Evolutionary conservation across 2,888 invertebrate species (phyloP).

Genomic region (Lepidonotus clava): DNA sequence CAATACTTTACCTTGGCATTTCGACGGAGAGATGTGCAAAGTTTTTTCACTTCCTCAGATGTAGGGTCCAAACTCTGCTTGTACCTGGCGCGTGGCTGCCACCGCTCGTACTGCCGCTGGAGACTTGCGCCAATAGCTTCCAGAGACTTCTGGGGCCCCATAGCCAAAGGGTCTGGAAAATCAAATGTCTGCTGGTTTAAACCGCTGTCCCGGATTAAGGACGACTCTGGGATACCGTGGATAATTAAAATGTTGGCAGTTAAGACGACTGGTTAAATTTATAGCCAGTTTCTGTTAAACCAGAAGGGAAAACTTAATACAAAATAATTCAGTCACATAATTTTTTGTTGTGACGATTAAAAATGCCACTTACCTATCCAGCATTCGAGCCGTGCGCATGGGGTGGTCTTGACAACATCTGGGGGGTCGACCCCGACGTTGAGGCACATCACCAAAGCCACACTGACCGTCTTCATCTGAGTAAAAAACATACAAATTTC

Average conservation of each 20-base stretch:
- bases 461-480: constrained; percentile 99
- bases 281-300: too few relatives aligned
- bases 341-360: too few relatives aligned
- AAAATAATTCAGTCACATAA: too few relatives aligned
- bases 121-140: constrained; percentile 94
- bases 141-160: constrained; percentile 94
- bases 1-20: constrained; percentile 92
- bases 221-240: too few relatives aligned
- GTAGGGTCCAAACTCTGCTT: constrained; percentile 98
- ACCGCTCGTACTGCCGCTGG: constrained; percentile 97
- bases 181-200: too few relatives aligned
- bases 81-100: constrained; percentile 97
- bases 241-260: too few relatives aligned
- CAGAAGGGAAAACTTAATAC: too few relatives aligned
- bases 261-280: too few relatives aligned
- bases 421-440: constrained; percentile 99
- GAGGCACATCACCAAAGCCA: constrained; percentile 96
- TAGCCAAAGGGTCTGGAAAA: constrained; percentile 89
- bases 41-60: constrained; percentile 97
- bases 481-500: constrained; percentile 55
- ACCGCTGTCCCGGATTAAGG: too few relatives aligned
- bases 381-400: constrained; percentile 96
- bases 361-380: constrained; percentile 93
- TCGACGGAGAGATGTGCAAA: constrained; percentile 94
- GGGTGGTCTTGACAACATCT: constrained; percentile 97